Evolutionary conservation across 2,888 invertebrate genomes (phyloP).

Genomic region (Seira sanloemensis): DNA sequence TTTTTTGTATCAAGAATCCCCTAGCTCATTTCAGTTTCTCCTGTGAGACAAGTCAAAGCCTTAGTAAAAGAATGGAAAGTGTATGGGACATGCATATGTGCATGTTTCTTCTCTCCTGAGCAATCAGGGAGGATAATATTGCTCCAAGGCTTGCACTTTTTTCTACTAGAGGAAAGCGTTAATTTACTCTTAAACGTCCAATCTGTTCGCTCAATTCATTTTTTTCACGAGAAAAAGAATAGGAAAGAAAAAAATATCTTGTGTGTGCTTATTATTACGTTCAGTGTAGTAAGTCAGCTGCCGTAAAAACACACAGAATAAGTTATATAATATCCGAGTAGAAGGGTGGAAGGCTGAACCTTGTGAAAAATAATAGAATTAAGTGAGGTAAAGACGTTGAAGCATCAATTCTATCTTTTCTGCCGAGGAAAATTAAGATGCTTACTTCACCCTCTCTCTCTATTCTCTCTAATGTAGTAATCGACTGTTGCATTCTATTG

Average conservation of each 20-base stretch:
- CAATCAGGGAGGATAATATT: slow-evolving; percentile 22
- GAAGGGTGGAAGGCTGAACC: slow-evolving; percentile 36
- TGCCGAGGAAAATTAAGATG: slow-evolving; percentile 58
- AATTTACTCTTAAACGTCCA: slow-evolving; percentile 58
- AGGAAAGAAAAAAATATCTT: not conserved
- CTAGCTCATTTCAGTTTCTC: slow-evolving; percentile 35
- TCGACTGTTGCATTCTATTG: slow-evolving; percentile 27
- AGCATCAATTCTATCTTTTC: slow-evolving; percentile 48
- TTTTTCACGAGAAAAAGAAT: slow-evolving; percentile 52
- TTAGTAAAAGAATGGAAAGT: not conserved
- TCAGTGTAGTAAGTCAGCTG: slow-evolving; percentile 32
- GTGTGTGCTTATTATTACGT: not conserved
- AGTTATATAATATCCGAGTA: slow-evolving; percentile 11
- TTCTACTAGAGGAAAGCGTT: slow-evolving; percentile 55
- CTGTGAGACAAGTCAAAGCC: slow-evolving; percentile 18
- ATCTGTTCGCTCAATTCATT: slow-evolving; percentile 61
- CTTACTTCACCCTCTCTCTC: slow-evolving; percentile 44
- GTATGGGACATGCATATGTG: slow-evolving; percentile 39
- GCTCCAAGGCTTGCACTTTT: slow-evolving; percentile 46
- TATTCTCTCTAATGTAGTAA: slow-evolving; percentile 23
- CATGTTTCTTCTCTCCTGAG: slow-evolving; percentile 30
- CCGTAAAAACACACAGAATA: slow-evolving; percentile 25
- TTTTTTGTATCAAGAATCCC: not conserved
- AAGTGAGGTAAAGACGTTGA: slow-evolving; percentile 54
- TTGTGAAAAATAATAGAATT: slow-evolving; percentile 63